A percentile compares a stretch with the other conserved stretches of the same genome.
phyloP scores from a whole-genome alignment of 2,888 invertebrate genomes.

The Axea sp. region DNA sequence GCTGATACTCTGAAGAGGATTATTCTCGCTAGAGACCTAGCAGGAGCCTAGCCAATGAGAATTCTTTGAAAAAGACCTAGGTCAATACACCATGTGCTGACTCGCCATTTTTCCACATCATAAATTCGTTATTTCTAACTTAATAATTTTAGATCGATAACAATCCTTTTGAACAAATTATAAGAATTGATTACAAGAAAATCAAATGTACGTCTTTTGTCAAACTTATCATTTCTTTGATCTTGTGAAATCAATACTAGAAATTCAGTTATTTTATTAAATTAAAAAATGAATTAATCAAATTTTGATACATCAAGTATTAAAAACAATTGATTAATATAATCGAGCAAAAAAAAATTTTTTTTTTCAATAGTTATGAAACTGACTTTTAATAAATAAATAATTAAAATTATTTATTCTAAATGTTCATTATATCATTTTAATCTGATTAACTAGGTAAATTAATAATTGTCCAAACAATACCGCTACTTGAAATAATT shows the following conservation, averaged over 20 bases:
- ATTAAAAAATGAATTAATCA: too few species aligned
- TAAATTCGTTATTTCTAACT: slow-evolving; percentile 29
- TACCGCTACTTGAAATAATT: neutral
- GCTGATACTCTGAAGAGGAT: slow-evolving; percentile 31
- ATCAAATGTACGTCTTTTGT: neutral
- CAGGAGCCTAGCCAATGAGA: slow-evolving; percentile 23
- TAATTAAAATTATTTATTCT: too few species aligned
- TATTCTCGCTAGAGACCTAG: slow-evolving; percentile 17
- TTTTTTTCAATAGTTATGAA: too few species aligned
- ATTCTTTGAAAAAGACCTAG: slow-evolving; percentile 30
- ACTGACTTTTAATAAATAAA: too few species aligned
- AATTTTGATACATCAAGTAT: too few species aligned
- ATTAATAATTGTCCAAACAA: slow-evolving; percentile 6
- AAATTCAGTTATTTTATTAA: too few species aligned
- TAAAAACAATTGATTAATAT: too few species aligned
- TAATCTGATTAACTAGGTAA: too few species aligned
- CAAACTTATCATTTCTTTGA: neutral
- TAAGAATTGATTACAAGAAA: slow-evolving; percentile 2
- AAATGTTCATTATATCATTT: too few species aligned
- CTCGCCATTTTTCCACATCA: slow-evolving; percentile 24
- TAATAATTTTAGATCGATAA: slow-evolving; percentile 29
- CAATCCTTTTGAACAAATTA: slow-evolving; percentile 13
- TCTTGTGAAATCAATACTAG: too few species aligned
- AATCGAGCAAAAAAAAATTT: too few species aligned
- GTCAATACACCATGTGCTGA: slow-evolving; percentile 31